phyloP scores from a whole-genome alignment of 1,140 invertebrate species.

The Papilio polytes region DNA sequence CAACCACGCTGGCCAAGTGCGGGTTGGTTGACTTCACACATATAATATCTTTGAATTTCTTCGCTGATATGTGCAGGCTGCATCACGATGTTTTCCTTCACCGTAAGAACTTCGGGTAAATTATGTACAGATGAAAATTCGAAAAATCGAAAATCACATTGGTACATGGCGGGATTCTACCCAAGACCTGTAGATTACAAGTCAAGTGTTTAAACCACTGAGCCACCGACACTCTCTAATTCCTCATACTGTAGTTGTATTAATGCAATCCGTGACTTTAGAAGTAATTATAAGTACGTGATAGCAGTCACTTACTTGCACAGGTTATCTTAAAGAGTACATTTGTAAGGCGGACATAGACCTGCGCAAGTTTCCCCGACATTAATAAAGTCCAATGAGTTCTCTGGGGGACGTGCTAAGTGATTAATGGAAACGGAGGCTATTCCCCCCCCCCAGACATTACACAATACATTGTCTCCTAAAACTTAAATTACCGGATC shows the following conservation, averaged over 20 bases:
- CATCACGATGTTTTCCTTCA: no score
- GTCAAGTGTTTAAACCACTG: no score
- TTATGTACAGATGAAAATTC: no score
- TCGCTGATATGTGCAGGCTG: no score
- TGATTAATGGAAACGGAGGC: neutral
- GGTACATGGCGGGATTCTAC: no score
- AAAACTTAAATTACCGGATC: neutral
- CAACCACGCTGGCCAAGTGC: no score
- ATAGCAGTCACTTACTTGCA: neutral
- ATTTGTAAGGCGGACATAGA: neutral
- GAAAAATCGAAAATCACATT: no score
- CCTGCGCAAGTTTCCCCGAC: neutral
- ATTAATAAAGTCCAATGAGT: conserved; percentile 8
- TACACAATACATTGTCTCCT: neutral
- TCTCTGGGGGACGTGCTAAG: conserved; percentile 15
- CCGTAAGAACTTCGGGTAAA: no score
- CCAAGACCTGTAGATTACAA: no score
- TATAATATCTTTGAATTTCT: no score
- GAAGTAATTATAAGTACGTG: neutral
- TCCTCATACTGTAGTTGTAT: neutral
- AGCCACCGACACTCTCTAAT: no score
- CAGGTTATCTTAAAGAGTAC: neutral
- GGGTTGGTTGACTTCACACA: no score
- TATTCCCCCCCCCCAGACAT: neutral
- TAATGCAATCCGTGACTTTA: neutral